These are phyloP conservation scores for Zaprionus camerounensis DNA, from an alignment of 1,140 invertebrate species.

Conservation along the genomic window DNA sequence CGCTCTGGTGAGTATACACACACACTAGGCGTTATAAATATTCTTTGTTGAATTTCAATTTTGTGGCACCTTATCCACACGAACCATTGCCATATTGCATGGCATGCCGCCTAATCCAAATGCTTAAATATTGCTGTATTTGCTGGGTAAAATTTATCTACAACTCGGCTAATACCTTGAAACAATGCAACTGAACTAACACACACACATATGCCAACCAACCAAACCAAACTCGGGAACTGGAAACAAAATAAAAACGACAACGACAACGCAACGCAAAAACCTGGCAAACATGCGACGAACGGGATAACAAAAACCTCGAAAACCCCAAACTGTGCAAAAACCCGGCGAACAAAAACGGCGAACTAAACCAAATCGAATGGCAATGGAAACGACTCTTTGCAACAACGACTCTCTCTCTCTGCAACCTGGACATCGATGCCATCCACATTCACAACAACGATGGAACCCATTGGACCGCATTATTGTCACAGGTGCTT, in stretches of 20 bases:
- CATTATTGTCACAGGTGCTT: constrained; percentile 84
- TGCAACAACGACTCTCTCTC: not conserved
- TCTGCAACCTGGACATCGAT: constrained; percentile 16
- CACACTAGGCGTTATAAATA: constrained; percentile 36
- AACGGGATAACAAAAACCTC: constrained; percentile 35
- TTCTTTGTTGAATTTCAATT: constrained; percentile 59
- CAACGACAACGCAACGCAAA: constrained; percentile 22
- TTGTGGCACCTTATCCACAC: constrained; percentile 27
- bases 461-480: constrained; percentile 52
- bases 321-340: constrained; percentile 16
- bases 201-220: constrained; percentile 30
- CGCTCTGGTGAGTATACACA: constrained; percentile 70
- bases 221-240: constrained; percentile 29
- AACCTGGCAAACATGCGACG: constrained; percentile 39
- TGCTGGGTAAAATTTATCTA: constrained; percentile 68
- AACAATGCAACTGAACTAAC: constrained; percentile 62
- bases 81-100: constrained; percentile 56
- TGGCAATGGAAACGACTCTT: constrained; percentile 22
- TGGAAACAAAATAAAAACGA: constrained; percentile 36
- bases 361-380: constrained; percentile 49
- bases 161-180: constrained; percentile 68
- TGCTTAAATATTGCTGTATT: constrained; percentile 77
- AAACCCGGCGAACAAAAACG: constrained; percentile 8
- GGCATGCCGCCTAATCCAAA: constrained; percentile 66
- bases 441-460: constrained; percentile 6